Evolutionary conservation across 2,113 vertebrate genomes (phyloP).

Genomic region (Scytalopus superciliaris): DNA sequence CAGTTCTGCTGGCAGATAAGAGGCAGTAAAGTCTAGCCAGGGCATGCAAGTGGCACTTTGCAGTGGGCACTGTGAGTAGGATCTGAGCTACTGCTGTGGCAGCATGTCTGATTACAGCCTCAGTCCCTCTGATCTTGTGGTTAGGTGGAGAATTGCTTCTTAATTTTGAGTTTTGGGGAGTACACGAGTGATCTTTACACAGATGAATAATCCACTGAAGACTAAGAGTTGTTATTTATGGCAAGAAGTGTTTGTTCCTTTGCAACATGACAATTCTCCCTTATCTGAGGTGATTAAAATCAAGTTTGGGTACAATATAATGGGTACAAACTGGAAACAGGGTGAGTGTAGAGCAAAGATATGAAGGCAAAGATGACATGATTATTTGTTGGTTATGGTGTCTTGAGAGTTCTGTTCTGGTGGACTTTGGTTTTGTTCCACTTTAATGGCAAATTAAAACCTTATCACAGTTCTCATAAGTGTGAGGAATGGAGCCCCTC

Average conservation of each 20-base stretch:
- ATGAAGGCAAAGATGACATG: background rate
- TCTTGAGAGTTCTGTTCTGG: background rate
- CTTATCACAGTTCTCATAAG: background rate
- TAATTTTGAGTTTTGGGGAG: background rate
- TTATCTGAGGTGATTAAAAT: background rate
- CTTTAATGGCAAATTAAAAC: background rate
- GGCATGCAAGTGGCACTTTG: background rate
- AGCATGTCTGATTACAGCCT: background rate
- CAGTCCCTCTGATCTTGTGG: background rate
- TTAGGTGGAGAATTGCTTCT: background rate
- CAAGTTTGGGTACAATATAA: background rate
- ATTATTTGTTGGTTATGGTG: background rate
- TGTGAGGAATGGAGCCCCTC: background rate
- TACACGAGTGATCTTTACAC: background rate
- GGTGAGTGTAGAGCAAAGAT: background rate
- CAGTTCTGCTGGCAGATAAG: background rate
- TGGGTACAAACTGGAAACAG: background rate
- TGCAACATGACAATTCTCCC: background rate
- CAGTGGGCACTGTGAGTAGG: background rate
- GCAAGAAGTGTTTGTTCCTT: background rate
- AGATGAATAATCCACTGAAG: background rate
- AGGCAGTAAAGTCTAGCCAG: background rate
- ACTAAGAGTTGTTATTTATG: background rate
- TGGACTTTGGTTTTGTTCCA: background rate
- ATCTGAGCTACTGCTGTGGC: background rate